These are phyloP conservation scores for Meriones psammophilus DNA, from an alignment of 2,797 vertebrate species.

Conservation along the genomic window DNA sequence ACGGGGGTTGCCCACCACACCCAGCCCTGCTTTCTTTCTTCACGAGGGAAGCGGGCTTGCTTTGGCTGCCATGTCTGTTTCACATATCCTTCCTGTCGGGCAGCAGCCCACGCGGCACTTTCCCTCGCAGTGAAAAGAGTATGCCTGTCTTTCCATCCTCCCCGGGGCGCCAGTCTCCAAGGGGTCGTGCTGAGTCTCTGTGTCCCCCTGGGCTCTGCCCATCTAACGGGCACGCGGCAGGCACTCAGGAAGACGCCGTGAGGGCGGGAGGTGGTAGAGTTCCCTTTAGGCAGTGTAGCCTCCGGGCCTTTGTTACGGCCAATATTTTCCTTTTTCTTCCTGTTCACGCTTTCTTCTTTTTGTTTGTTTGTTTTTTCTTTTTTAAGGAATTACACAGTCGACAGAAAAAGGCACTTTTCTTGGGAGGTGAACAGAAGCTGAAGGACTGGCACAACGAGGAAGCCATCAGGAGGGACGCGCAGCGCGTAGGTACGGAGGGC, in stretches of 20 bases:
- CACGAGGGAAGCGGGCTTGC: not conserved
- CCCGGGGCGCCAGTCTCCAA: not conserved
- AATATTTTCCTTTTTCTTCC: not conserved
- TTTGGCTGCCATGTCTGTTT: not conserved
- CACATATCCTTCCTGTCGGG: not conserved
- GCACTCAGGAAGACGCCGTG: not conserved
- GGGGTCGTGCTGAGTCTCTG: not conserved
- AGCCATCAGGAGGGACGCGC: slow-evolving; percentile 91
- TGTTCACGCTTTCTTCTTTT: not conserved
- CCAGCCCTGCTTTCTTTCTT: not conserved
- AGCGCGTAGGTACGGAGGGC: slow-evolving; percentile 90
- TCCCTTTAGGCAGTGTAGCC: not conserved
- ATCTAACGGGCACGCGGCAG: not conserved
- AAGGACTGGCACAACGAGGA: slow-evolving; percentile 96
- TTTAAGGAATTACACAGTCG: slow-evolving; percentile 89
- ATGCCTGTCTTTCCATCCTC: not conserved
- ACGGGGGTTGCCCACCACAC: too few relatives aligned
- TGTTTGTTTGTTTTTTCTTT: not conserved
- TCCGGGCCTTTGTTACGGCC: not conserved
- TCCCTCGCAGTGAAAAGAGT: not conserved
- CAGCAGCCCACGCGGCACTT: rapidly evolving
- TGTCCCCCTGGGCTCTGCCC: not conserved
- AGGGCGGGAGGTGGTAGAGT: not conserved
- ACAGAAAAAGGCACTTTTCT: slow-evolving; percentile 88
- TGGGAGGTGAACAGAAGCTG: slow-evolving; percentile 89